These are phyloP conservation scores for Ichneumoninae sp. DNA, from an alignment of 2,888 invertebrate genomes.

Conservation along the genomic window DNA sequence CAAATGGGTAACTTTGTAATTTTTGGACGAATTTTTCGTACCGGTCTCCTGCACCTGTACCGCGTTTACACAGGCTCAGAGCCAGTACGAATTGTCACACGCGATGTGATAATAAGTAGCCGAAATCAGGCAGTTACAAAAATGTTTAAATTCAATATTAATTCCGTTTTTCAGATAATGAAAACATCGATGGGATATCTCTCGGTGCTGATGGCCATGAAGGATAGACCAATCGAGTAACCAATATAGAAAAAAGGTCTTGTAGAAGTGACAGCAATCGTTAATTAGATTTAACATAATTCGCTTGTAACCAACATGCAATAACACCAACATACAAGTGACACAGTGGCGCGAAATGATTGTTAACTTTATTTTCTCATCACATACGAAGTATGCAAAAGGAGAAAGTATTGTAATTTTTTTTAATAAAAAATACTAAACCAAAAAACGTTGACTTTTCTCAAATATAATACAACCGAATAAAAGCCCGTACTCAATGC, in stretches of 20 bases:
- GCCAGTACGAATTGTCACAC: too few species aligned
- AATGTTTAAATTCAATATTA: neutral
- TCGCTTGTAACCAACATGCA: neutral
- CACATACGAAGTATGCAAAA: neutral
- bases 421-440: neutral
- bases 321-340: neutral
- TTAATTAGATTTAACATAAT: neutral
- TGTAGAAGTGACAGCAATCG: neutral
- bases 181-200: constrained; percentile 61
- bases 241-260: neutral
- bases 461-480: neutral
- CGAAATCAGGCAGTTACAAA: neutral
- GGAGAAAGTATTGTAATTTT: neutral
- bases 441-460: neutral
- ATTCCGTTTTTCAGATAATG: neutral
- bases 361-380: neutral
- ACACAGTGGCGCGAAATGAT: neutral
- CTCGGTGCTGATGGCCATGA: constrained; percentile 66
- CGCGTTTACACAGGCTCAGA: too few species aligned
- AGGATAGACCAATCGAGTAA: constrained; percentile 35
- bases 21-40: too few species aligned
- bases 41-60: too few species aligned
- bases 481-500: neutral
- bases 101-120: neutral
- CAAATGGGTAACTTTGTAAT: too few species aligned